Evolutionary conservation across 2,797 vertebrate species (phyloP), one percentile per base, ranked within the genome.

Genomic region (Poeciliopsis infans): DNA sequence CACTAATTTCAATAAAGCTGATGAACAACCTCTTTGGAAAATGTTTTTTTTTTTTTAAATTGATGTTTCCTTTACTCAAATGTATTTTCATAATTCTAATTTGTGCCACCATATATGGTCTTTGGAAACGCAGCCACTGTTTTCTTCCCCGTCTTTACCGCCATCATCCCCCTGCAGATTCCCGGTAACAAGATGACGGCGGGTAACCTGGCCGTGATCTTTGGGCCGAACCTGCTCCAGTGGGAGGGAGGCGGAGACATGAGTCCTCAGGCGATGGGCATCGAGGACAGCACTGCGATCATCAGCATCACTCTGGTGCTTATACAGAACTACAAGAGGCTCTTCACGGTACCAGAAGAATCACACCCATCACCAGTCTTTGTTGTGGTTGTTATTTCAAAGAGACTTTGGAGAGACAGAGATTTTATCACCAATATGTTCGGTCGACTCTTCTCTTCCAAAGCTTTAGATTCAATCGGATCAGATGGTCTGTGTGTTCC

Each of bases 151-250:
- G 5, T 11, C 23, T 36, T 23, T 33, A 43, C 6, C 47, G 28
- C 25, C 31, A 11, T 64, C 11, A 0, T 46, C 36, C 46, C 49
- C 47, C 0, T 68, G 20, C 78, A 98, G 97, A 91, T 98, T 72
- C 88, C 93, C 0, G 98, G 98, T 6, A 99, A 99, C 90, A 97
- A 98, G 91, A 99, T 99, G 98, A 98, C 98, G 0, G 93, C 94
- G 0, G 95, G 94, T 0, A 99, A 99, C 89, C 88, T 99, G 91
- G 98, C 98, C 0, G 97, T 97, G 55, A 94, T 98, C 88, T 99
- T 99, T n/a, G 98, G 97, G 33, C 97, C 97, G 15, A 96, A 97
- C 92, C 93, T 99, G 79, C 95, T 99, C 68, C 97, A 97, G 92
- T 94, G 91, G 72, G 97, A 97, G n/a, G 87, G 90, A 69, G 91